Conservation (phyloP, 2,888 invertebrate species). For the Drosophila dives region DNA sequence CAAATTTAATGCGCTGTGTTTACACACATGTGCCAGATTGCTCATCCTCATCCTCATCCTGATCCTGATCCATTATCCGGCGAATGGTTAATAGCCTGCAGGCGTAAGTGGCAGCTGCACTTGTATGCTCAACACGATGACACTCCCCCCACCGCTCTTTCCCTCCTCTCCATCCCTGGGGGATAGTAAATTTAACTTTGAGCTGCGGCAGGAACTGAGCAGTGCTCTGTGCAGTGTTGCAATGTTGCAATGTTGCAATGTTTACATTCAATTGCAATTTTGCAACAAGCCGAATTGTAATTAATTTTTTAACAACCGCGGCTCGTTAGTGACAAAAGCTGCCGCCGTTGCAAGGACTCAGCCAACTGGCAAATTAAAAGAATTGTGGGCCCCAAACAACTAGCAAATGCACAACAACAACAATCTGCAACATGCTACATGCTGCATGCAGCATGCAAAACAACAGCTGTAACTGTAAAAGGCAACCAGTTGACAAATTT, state of each 20-base stretch:
- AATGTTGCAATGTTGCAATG: constrained; percentile 8
- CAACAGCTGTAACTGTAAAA: constrained; percentile 3
- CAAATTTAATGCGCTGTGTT: constrained; percentile 76
- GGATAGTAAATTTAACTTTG: constrained; percentile 34
- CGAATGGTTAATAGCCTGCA: constrained; percentile 16
- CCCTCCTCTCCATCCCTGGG: background rate
- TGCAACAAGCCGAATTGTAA: constrained; percentile 49
- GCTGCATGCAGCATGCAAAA: constrained; percentile 6
- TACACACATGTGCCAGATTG: constrained; percentile 36
- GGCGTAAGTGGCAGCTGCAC: constrained; percentile 8
- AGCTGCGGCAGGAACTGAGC: constrained; percentile 4
- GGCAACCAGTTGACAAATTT: constrained; percentile 48
- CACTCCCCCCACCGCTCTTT: too few species aligned
- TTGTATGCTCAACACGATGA: background rate
- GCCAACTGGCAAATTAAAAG: constrained; percentile 72
- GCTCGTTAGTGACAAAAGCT: constrained; percentile 43
- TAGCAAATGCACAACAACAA: constrained; percentile 25
- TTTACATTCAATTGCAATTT: constrained; percentile 43
- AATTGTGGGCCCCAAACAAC: constrained; percentile 40
- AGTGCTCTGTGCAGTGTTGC: background rate
- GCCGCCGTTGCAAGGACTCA: constrained; percentile 34
- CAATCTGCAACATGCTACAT: constrained; percentile 2
- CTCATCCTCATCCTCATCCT: background rate
- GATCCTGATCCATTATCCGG: background rate
- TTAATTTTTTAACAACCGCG: constrained; percentile 62